Conservation (phyloP, 2,797 vertebrate genomes). For the Syndactyla subalaris region DNA sequence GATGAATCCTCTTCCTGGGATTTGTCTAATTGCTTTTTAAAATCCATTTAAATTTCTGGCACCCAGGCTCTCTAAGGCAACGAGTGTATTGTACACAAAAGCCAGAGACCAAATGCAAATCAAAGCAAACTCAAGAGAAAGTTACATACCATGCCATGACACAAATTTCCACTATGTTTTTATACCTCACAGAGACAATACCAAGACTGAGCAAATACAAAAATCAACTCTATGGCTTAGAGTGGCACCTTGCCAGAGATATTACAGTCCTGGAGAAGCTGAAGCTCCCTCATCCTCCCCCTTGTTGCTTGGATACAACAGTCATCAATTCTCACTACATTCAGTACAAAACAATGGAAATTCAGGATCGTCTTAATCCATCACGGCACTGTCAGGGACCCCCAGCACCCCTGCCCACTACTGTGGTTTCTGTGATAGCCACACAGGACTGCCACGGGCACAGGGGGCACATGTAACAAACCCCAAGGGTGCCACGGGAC, state of each 20-base stretch:
- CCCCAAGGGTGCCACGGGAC: neutral
- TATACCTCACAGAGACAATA: neutral
- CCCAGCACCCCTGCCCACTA: neutral
- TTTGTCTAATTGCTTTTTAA: neutral
- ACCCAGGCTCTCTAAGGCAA: neutral
- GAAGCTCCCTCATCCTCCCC: slow-evolving; percentile 24
- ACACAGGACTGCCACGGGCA: neutral
- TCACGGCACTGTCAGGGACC: slow-evolving; percentile 63
- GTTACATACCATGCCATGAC: neutral
- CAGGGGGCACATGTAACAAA: neutral
- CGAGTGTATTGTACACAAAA: neutral
- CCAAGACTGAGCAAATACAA: neutral
- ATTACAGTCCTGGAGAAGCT: neutral
- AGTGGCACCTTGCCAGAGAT: neutral
- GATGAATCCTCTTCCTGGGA: neutral
- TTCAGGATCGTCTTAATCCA: slow-evolving; percentile 66
- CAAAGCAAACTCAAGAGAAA: neutral
- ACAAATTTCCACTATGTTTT: neutral
- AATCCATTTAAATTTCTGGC: neutral
- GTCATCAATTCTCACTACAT: slow-evolving; percentile 50
- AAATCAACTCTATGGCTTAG: neutral
- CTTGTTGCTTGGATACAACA: slow-evolving; percentile 46
- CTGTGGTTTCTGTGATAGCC: neutral
- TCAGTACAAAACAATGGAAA: slow-evolving; percentile 58
- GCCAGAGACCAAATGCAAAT: neutral